phyloP scores from a whole-genome alignment of 1,140 invertebrate species.

The Drosophila simulans region DNA sequence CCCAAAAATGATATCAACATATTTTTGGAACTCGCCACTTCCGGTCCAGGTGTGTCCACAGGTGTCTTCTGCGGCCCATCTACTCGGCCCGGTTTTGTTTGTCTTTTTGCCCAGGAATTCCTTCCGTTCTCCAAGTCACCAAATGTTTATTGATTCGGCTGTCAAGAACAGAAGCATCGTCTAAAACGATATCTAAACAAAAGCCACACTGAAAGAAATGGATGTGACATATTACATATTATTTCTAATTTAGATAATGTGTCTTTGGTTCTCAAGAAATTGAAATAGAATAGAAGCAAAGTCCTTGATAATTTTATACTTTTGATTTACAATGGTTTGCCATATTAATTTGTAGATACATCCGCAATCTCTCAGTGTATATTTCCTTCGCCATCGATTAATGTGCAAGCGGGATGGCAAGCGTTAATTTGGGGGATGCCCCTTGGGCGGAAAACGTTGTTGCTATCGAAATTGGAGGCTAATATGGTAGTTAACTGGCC shows the following conservation, averaged over 20 bases:
- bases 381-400: slow-evolving; percentile 30
- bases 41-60: slow-evolving; percentile 39
- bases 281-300: too few relatives aligned
- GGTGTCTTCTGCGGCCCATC: slow-evolving; percentile 12
- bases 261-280: too few relatives aligned
- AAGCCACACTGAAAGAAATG: not conserved
- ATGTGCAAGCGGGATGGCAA: slow-evolving; percentile 28
- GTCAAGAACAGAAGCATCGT: slow-evolving; percentile 23
- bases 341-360: too few relatives aligned
- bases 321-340: too few relatives aligned
- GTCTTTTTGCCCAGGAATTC: not conserved
- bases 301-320: too few relatives aligned
- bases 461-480: slow-evolving; percentile 17
- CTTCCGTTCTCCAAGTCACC: slow-evolving; percentile 7
- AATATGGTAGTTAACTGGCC: slow-evolving; percentile 17
- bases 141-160: slow-evolving; percentile 19
- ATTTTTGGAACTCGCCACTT: slow-evolving; percentile 37
- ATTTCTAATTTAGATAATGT: not conserved
- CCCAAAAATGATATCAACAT: slow-evolving; percentile 31
- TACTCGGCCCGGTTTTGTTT: not conserved
- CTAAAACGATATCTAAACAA: slow-evolving; percentile 22
- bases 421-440: slow-evolving; percentile 31
- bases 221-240: not conserved
- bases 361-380: not conserved
- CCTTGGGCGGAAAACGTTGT: slow-evolving; percentile 30